Percentiles rank a stretch among this genome's conserved stretches.
Conservation (phyloP, 2,888 invertebrate species). For the Patella ulyssiponensis region DNA sequence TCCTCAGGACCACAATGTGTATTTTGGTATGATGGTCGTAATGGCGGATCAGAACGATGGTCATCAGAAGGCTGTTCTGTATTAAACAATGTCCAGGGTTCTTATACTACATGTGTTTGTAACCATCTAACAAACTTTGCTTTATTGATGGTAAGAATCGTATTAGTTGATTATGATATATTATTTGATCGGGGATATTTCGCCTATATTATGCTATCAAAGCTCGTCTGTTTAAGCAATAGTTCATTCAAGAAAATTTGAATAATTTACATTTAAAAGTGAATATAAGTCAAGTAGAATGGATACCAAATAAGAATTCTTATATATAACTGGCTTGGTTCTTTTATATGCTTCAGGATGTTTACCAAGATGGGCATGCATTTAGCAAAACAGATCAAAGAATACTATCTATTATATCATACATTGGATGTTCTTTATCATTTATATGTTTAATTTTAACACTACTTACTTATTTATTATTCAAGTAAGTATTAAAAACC, state of each 20-base stretch:
- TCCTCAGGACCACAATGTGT: conserved; percentile 92
- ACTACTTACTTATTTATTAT: conserved; percentile 73
- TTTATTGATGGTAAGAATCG: conserved; percentile 52
- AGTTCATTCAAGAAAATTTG: too few relatives aligned
- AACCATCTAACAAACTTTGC: conserved; percentile 67
- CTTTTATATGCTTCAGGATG: conserved; percentile 50
- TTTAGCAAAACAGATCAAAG: conserved; percentile 53
- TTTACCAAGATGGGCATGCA: conserved; percentile 43
- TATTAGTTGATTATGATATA: too few relatives aligned
- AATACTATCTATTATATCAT: conserved; percentile 72
- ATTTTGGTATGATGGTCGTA: conserved; percentile 86
- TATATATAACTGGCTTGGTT: too few relatives aligned
- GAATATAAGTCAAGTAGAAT: too few relatives aligned
- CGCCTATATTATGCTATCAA: too few relatives aligned
- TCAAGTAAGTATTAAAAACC: conserved; percentile 67
- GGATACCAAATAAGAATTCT: too few relatives aligned
- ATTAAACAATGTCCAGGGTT: conserved; percentile 27
- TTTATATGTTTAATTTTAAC: conserved; percentile 72
- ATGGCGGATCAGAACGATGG: conserved; percentile 72
- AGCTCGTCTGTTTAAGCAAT: too few relatives aligned
- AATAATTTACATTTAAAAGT: too few relatives aligned
- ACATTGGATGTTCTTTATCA: conserved; percentile 73
- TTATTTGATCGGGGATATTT: too few relatives aligned
- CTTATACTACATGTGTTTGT: conserved; percentile 56
- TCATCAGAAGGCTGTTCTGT: conserved; percentile 51